These are phyloP conservation scores for Oryzias celebensis DNA, from an alignment of 2,113 vertebrate species.

Conservation along the genomic window DNA sequence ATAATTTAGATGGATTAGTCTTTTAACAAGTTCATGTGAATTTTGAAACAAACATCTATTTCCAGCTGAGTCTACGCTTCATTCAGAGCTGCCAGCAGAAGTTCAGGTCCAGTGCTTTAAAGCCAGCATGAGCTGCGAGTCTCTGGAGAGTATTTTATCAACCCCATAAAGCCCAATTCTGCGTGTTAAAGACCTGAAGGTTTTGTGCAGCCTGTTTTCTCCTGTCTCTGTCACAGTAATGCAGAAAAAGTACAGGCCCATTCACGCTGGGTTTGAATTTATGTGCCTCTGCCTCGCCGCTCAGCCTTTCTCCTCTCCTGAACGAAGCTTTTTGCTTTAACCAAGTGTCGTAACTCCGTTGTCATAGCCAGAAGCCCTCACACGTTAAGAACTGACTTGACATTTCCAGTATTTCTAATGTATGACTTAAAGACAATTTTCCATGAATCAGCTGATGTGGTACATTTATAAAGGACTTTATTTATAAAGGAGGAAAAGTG, in stretches of 20 bases:
- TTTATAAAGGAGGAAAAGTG: no score
- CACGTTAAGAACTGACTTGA: constrained; percentile 15
- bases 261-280: constrained; percentile 52
- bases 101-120: constrained; percentile 8
- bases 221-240: constrained; percentile 30
- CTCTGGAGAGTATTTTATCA: constrained; percentile 58
- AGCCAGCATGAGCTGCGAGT: constrained; percentile 46
- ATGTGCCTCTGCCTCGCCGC: constrained; percentile 15
- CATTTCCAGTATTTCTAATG: constrained; percentile 9
- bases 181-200: constrained; percentile 49
- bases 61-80: constrained; percentile 9
- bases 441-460: no score
- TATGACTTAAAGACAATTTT: neutral
- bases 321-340: constrained; percentile 52
- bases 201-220: constrained; percentile 43
- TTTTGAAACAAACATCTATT: constrained; percentile 5
- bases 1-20: neutral
- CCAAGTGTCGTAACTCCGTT: constrained; percentile 35
- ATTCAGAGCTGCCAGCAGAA: constrained; percentile 28
- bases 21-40: constrained; percentile 4
- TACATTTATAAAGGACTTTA: no score
- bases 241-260: constrained; percentile 19
- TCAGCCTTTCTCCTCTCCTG: constrained; percentile 43
- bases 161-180: constrained; percentile 47
- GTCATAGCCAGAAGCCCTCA: constrained; percentile 36